Conservation (phyloP, 2,113 vertebrate species). For the Lutjanus erythropterus region DNA sequence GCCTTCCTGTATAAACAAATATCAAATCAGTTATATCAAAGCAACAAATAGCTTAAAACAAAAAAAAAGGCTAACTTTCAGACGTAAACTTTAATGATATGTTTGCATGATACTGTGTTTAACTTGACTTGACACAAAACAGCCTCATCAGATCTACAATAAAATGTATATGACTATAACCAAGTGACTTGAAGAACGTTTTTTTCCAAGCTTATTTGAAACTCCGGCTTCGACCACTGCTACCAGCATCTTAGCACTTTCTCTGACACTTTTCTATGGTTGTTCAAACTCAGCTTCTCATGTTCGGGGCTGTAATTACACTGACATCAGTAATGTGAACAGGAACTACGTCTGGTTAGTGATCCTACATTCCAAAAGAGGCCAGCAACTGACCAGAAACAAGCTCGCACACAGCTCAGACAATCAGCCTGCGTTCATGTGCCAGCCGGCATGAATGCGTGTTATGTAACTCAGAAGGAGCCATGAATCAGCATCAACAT, state of each 20-base stretch:
- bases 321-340: neutral
- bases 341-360: conserved; percentile 7
- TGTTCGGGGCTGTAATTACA: neutral
- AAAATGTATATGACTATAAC: neutral
- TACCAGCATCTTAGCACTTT: neutral
- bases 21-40: too few relatives aligned
- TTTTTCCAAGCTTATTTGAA: neutral
- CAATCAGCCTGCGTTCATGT: conserved; percentile 31
- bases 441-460: conserved; percentile 52
- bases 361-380: conserved; percentile 35
- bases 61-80: neutral
- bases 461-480: conserved; percentile 75
- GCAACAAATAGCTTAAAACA: too few relatives aligned
- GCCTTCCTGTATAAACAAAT: too few relatives aligned
- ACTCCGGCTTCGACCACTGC: neutral
- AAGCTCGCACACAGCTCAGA: conserved; percentile 31
- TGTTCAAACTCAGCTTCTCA: neutral
- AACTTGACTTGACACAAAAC: neutral
- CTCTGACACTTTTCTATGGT: too few relatives aligned
- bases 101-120: neutral
- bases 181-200: neutral
- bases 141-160: neutral
- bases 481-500: conserved; percentile 77
- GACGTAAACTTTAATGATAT: too few relatives aligned
- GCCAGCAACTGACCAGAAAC: conserved; percentile 37